These are phyloP conservation scores for Tachysurus fulvidraco DNA, from an alignment of 2,113 vertebrate species.

Conservation along the genomic window DNA sequence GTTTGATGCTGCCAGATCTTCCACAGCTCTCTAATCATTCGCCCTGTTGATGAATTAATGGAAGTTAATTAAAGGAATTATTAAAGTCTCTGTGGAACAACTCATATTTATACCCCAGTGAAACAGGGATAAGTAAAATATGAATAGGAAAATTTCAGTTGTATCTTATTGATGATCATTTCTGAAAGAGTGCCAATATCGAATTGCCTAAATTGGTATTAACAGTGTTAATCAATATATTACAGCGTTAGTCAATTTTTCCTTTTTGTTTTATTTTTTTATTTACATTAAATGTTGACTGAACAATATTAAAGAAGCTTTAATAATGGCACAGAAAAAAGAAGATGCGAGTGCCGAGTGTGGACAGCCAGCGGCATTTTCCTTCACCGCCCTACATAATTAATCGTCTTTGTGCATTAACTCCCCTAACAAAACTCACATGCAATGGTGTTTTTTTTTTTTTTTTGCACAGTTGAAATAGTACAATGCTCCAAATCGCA, in stretches of 20 bases:
- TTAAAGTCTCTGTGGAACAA: no score
- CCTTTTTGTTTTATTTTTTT: background rate
- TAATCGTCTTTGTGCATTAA: constrained; percentile 14
- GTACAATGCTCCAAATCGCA: background rate
- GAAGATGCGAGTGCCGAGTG: background rate
- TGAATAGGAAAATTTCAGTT: no score
- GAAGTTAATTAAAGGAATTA: background rate
- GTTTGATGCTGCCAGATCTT: background rate
- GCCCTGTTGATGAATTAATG: background rate
- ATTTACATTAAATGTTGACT: background rate
- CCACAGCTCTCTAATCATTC: background rate
- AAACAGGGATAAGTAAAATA: background rate
- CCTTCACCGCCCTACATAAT: constrained; percentile 13
- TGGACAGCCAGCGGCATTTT: constrained; percentile 16
- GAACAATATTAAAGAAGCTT: background rate
- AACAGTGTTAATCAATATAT: no score
- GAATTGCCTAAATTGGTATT: no score
- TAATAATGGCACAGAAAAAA: background rate
- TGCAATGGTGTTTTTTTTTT: background rate
- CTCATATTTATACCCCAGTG: background rate
- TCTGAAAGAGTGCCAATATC: background rate
- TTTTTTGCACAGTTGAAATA: background rate
- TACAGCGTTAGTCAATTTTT: background rate
- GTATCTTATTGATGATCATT: no score
- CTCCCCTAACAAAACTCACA: background rate